Base-by-base conservation (phyloP, 2,797 vertebrate species). In the Esox masquinongy region DNA sequence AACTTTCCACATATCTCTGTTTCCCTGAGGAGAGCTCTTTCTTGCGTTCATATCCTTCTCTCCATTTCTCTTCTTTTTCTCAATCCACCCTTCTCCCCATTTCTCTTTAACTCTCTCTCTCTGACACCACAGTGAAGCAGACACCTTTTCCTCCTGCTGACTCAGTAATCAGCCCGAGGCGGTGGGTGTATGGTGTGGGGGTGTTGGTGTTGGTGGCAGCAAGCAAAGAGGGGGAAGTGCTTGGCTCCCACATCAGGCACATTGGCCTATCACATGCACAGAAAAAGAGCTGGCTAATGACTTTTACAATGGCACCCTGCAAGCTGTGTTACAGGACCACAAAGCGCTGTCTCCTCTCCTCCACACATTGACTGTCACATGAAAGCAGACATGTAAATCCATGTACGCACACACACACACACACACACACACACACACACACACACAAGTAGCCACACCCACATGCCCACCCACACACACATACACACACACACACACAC, bases 61-160 rank as follows among this genome's bases (percentile, higher is more conserved):
- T 72, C 53, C 22, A 22, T 63, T 31, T 39, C 53, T 39, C 49
- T 4, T 56, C 49, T 56, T 73, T 26, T 24, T 73, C 34, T 43
- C 71, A 26, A 43, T 39, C 17, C 22, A 16, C 17, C 67, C 3
- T 61, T 66, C 73, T 51, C 81, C 86, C 85, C 86, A 82, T 78
- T 82, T 78, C 86, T 87, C 61, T 82, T 83, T 85, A 84, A 83
- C 87, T 86, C 87, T 85, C 71, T 61, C 49, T 29, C 49, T 71
- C 49, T 53, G 90, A 92, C 91, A 89, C 88, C 89, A 91, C 88
- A 90, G 90, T 86, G 90, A 84, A 87, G 86, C 93, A 93, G 92
- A 94, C 93, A 94, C 93, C 93, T 93, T 94, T 92, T 90, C 87
- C 88, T 93, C 88, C 88, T 93, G 93, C 93, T 94, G 93, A 94